These are phyloP conservation scores for Peromyscus leucopus DNA, from an alignment of 2,113 vertebrate species.

Conservation along the genomic window DNA sequence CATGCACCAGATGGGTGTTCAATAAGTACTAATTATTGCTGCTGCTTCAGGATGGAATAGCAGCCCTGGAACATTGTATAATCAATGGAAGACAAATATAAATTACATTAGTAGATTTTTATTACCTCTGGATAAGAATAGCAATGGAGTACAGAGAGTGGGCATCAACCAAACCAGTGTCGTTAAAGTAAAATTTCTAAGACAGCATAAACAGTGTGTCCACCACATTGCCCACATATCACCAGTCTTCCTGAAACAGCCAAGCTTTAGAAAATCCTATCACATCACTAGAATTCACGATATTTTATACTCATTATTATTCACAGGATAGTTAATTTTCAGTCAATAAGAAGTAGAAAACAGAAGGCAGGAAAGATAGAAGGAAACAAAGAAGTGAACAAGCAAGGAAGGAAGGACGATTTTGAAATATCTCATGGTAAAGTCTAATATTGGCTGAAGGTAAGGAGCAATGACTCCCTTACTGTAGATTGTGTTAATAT, in stretches of 20 bases:
- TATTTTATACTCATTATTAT: neutral
- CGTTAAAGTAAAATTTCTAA: neutral
- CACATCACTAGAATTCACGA: neutral
- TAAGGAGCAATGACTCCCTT: neutral
- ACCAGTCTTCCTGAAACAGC: neutral
- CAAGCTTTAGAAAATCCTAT: neutral
- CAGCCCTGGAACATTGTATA: slow-evolving; percentile 61
- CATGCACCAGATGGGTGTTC: slow-evolving; percentile 52
- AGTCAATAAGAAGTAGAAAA: neutral
- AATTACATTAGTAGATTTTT: slow-evolving; percentile 66
- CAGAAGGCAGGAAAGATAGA: too few species aligned
- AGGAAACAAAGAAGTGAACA: accelerated
- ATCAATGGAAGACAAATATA: slow-evolving; percentile 68
- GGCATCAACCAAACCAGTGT: neutral
- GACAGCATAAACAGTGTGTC: neutral
- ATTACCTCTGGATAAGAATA: slow-evolving; percentile 40
- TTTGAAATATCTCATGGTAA: neutral
- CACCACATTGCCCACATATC: too few species aligned
- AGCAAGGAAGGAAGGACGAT: neutral
- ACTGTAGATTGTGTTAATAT: neutral
- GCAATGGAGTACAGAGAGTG: neutral
- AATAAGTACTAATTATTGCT: slow-evolving; percentile 69
- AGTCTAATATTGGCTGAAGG: accelerated
- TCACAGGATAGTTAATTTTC: neutral
- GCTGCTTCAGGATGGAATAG: slow-evolving; percentile 49